A percentile compares a stretch with the other conserved stretches of the same genome.
Conservation (phyloP, 2,113 vertebrate genomes). For the Ptilorrhoa leucosticta region DNA sequence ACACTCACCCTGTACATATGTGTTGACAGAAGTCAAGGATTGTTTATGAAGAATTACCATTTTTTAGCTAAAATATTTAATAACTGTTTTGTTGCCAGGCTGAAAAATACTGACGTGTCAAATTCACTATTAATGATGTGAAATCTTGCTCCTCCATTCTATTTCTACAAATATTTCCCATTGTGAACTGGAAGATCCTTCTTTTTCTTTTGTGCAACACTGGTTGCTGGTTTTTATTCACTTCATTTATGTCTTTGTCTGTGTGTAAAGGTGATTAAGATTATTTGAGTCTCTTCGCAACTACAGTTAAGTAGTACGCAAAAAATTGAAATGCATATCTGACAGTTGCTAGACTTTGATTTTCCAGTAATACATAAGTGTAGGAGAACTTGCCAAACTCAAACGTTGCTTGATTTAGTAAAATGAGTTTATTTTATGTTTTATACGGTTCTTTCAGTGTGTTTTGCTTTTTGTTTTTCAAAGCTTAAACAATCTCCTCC, state of each 20-base stretch:
- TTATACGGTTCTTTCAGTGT: not conserved
- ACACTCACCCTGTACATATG: accelerated
- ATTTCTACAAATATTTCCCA: not conserved
- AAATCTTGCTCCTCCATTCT: not conserved
- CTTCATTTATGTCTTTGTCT: not conserved
- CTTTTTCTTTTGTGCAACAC: not conserved
- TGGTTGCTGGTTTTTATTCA: not conserved
- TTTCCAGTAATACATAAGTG: not conserved
- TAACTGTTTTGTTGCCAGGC: not conserved
- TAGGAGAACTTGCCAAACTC: not conserved
- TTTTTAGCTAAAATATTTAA: not conserved
- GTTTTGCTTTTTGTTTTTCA: not conserved
- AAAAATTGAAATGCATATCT: not conserved
- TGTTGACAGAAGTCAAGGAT: not conserved
- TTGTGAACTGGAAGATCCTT: not conserved
- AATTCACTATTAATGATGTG: not conserved
- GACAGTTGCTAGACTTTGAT: not conserved
- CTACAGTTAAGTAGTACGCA: not conserved
- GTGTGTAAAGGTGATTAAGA: not conserved
- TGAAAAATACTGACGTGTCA: not conserved
- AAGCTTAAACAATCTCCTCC: not conserved
- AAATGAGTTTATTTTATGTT: not conserved
- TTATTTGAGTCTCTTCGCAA: not conserved
- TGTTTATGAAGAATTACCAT: not conserved
- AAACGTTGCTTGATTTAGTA: not conserved